These are phyloP conservation scores for Mesitornis unicolor DNA, from an alignment of 2,113 vertebrate species.

Conservation along the genomic window DNA sequence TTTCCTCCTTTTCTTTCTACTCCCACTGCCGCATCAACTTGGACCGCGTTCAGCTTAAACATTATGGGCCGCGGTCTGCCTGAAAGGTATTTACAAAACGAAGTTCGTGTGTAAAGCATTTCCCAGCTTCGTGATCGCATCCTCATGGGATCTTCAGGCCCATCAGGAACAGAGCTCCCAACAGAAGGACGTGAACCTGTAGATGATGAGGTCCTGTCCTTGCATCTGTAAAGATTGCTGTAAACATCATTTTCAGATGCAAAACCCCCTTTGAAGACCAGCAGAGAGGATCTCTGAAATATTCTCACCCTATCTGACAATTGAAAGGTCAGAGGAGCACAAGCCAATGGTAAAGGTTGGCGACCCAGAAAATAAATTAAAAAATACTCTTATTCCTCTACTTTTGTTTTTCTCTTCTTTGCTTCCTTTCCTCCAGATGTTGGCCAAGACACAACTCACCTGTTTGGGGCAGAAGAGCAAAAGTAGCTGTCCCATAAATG, in stretches of 20 bases:
- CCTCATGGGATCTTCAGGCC: rapidly evolving
- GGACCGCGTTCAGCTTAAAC: neutral
- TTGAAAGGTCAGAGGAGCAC: rapidly evolving
- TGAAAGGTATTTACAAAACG: neutral
- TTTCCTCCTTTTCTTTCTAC: neutral
- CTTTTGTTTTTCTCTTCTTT: neutral
- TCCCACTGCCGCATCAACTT: neutral
- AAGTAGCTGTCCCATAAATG: neutral
- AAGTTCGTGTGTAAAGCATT: neutral
- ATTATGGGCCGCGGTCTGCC: neutral
- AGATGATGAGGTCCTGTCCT: rapidly evolving
- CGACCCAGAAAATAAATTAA: no score
- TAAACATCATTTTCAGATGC: neutral
- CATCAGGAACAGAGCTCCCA: neutral
- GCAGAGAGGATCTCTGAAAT: neutral
- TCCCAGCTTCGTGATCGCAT: rapidly evolving
- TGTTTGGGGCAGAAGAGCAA: neutral
- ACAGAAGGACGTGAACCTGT: neutral
- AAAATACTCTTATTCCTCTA: no score
- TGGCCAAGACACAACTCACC: neutral
- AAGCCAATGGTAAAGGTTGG: neutral
- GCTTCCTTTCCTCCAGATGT: neutral
- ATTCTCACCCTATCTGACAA: neutral
- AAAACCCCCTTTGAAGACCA: neutral
- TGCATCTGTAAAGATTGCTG: no score